Evolutionary conservation across 2,797 vertebrate genomes (phyloP), one percentile per base, ranked within the genome.

Genomic region (Syndactyla subalaris): DNA sequence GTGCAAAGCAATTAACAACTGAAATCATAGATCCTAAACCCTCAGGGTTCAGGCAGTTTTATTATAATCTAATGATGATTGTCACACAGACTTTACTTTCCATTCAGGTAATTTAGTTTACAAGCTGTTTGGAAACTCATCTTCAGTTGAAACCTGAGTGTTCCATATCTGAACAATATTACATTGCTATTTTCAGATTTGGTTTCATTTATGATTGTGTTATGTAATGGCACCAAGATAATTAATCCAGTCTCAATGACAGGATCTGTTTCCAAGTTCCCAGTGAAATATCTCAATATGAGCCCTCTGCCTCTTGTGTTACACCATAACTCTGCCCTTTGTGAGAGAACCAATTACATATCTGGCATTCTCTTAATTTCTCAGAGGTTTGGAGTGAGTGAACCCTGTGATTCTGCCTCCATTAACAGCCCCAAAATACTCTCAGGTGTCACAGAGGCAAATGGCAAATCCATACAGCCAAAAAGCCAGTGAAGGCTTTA

Each of bases 1-100:
- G 49, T 52, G 55, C 85, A 86, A 88, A 92, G 49, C 66, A 90
- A 74, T 85, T 93, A 92, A 72, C 23, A 62, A 85, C 48, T 32
- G 59, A 81, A 92, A 88, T 26, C 41, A 30, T 22, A 59, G 14
- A 58, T 32, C 16, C 12, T 9, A 51, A 39, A 62, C 51, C 61
- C 26, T 68, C 26, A 38, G 26, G 22, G 19, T 58, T 76, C 65
- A 65, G 48, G 39, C 29, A 7, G 38, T 63, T 84, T 84, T 57
- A 14, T 63, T 82, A 30, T 16, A 76, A 83, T 11, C 14, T 12
- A 29, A 6, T 57, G 59, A n/a, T 70, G 23, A 77, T 45, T 86
- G 39, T n/a, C 51, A 80, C 12, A 14, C 62, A 75, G 41, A 45
- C 55, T 82, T 73, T 22, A 52, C 21, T 80, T 87, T 43, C 46